These are phyloP conservation scores for Umimayanthus kanabou DNA, from an alignment of 92 coral and sea anemone species.

Conservation along the genomic window DNA sequence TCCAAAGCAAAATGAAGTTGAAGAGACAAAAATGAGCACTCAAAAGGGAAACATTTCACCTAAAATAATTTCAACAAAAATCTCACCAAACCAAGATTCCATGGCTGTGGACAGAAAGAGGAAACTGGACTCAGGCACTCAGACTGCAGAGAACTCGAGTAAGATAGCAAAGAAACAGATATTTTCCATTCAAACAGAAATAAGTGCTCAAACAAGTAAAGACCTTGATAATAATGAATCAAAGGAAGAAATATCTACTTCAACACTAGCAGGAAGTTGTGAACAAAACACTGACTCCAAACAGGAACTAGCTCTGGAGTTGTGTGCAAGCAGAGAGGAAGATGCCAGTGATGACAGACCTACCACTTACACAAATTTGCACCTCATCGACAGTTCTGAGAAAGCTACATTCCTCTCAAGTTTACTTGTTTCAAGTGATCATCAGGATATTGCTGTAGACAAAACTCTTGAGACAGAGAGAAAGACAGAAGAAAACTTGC, in stretches of 20 bases:
- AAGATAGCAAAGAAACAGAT: background rate
- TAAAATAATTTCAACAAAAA: slow-evolving; percentile 13
- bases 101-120: slow-evolving; percentile 17
- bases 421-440: background rate
- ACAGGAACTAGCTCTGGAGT: background rate
- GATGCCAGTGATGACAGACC: background rate
- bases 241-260: background rate
- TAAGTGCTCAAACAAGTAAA: background rate
- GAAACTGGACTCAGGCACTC: slow-evolving; percentile 2
- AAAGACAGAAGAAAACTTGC: background rate
- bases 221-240: slow-evolving; percentile 9
- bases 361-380: background rate
- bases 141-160: slow-evolving; percentile 12
- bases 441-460: background rate
- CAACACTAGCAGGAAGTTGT: background rate
- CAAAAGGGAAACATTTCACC: background rate
- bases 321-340: background rate
- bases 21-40: background rate
- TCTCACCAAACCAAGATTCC: slow-evolving; percentile 21
- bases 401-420: background rate
- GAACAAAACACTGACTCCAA: background rate
- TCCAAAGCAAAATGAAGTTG: slow-evolving; percentile 49
- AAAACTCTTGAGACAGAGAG: background rate
- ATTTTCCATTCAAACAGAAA: background rate
- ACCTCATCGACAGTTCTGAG: background rate